A percentile compares a stretch with the other conserved stretches of the same genome.
phyloP scores from a whole-genome alignment of 30 jellyfish, hydroid and myxozoan species.

The Aurelia sp. region DNA sequence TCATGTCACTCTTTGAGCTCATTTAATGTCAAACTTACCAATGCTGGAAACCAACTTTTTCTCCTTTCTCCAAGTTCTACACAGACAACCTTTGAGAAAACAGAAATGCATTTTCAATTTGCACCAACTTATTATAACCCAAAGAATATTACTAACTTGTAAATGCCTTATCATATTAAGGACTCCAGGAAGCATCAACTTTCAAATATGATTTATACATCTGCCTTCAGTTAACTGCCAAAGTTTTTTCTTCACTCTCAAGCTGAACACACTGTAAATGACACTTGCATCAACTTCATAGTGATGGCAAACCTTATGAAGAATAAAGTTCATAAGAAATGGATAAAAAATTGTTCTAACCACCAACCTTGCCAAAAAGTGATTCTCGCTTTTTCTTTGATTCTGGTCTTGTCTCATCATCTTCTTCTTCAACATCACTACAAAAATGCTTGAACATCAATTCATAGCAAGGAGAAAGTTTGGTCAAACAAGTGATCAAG shows the following conservation, averaged over 20 bases:
- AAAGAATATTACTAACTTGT: no score
- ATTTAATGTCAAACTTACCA: slow-evolving; percentile 49
- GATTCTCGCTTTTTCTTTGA: slow-evolving; percentile 62
- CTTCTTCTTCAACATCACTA: slow-evolving; percentile 71
- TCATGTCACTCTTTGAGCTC: background rate
- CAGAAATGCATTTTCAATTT: no score
- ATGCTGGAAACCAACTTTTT: slow-evolving; percentile 98
- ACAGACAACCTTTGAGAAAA: slow-evolving; percentile 82
- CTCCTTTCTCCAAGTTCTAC: slow-evolving; percentile 96
- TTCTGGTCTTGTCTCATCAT: slow-evolving; percentile 51
- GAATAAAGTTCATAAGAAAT: background rate
- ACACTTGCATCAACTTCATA: no score
- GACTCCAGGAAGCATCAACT: no score
- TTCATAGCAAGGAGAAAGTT: no score
- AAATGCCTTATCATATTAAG: no score
- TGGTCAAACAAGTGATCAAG: no score
- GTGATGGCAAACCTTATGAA: background rate
- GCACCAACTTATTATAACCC: no score
- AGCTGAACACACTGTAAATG: no score
- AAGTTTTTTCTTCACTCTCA: no score
- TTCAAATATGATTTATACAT: no score
- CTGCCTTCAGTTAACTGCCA: no score
- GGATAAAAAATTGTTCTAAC: background rate
- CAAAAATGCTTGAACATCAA: background rate
- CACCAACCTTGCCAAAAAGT: slow-evolving; percentile 78